A percentile compares a stretch with the other conserved stretches of the same genome.
These are phyloP conservation scores for Anolis carolinensis DNA, from an alignment of 2,113 vertebrate genomes.

Conservation along the genomic window DNA sequence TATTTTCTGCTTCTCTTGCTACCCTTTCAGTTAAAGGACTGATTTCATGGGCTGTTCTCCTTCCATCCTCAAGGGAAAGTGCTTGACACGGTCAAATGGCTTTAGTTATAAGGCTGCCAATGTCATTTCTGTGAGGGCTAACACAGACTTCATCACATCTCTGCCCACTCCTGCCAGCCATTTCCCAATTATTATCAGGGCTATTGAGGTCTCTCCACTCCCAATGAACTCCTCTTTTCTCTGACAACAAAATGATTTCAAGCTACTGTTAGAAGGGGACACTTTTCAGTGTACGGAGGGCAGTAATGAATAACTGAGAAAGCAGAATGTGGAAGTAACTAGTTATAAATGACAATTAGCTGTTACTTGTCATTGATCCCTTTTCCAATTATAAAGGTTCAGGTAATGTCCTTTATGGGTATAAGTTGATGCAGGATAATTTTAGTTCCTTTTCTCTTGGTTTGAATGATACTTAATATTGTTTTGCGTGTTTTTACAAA, in stretches of 20 bases:
- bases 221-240: neutral
- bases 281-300: too few relatives aligned
- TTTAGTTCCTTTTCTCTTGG: too few relatives aligned
- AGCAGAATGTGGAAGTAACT: too few relatives aligned
- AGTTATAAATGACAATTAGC: too few relatives aligned
- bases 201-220: conserved; percentile 8
- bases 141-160: neutral
- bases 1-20: neutral
- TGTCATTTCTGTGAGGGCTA: conserved; percentile 21
- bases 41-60: neutral
- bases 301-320: too few relatives aligned
- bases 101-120: conserved; percentile 18
- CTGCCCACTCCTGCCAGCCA: neutral
- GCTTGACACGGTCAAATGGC: conserved; percentile 18
- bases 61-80: conserved; percentile 5
- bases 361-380: too few relatives aligned
- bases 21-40: neutral
- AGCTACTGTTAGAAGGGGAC: neutral
- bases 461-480: too few relatives aligned
- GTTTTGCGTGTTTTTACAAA: too few relatives aligned
- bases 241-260: conserved; percentile 27
- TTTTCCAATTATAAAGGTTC: too few relatives aligned
- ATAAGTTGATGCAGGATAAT: too few relatives aligned
- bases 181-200: conserved; percentile 20
- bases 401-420: too few relatives aligned